These are phyloP conservation scores for Dromaius novaehollandiae DNA, from an alignment of 2,113 vertebrate species.

Conservation along the genomic window DNA sequence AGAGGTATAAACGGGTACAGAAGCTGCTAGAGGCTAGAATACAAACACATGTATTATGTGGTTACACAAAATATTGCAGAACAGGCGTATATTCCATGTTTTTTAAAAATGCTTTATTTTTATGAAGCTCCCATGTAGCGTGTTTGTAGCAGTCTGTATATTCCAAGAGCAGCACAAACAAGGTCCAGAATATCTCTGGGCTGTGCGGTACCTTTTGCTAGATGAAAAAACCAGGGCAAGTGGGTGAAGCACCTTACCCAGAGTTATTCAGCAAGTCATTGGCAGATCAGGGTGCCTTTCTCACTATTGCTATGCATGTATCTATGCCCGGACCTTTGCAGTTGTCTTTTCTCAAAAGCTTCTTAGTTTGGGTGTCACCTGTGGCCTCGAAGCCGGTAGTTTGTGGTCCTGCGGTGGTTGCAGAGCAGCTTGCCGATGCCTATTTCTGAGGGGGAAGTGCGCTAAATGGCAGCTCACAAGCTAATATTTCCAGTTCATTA, in stretches of 20 bases:
- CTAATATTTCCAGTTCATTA: background rate
- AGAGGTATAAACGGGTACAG: background rate
- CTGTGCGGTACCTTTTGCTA: background rate
- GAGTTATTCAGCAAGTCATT: background rate
- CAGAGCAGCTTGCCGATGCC: too few relatives aligned
- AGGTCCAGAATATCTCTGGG: background rate
- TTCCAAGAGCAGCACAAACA: background rate
- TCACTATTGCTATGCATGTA: too few relatives aligned
- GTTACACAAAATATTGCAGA: background rate
- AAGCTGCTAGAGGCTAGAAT: background rate
- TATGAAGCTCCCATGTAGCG: background rate
- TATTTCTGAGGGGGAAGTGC: too few relatives aligned
- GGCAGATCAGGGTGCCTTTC: background rate
- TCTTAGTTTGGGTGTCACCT: background rate
- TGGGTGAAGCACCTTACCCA: background rate
- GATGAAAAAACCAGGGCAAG: background rate
- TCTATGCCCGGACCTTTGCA: background rate
- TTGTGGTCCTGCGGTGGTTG: too few relatives aligned
- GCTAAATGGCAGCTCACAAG: too few relatives aligned
- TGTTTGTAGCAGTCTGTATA: accelerated
- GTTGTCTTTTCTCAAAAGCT: background rate
- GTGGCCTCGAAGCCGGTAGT: too few relatives aligned
- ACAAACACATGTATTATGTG: background rate
- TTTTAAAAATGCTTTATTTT: background rate
- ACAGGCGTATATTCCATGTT: background rate